Evolutionary conservation across 2,888 invertebrate species (phyloP).

Genomic region (Megaustenia siamemsis): DNA sequence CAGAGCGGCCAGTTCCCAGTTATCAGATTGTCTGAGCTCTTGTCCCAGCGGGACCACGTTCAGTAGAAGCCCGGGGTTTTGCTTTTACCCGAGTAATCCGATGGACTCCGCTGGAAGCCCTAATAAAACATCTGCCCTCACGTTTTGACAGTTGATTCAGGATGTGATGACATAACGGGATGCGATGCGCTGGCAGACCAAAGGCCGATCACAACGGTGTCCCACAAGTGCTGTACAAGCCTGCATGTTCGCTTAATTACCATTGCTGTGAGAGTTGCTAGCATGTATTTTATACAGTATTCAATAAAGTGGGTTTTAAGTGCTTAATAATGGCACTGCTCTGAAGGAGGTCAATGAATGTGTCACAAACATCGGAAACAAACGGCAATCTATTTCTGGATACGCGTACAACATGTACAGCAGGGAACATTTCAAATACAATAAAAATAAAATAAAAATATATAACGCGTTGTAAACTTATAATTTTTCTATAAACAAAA

Average conservation of each 20-base stretch:
- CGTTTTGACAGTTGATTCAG: not conserved
- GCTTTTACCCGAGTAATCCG: constrained; percentile 1
- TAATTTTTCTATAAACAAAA: no score
- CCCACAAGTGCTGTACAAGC: not conserved
- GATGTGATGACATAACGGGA: constrained; percentile 16
- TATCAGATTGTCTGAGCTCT: not conserved
- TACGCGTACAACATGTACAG: no score
- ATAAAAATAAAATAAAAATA: no score
- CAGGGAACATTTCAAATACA: no score
- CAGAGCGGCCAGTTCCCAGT: not conserved
- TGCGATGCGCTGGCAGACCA: not conserved
- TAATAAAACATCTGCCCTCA: constrained; percentile 27
- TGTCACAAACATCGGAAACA: no score
- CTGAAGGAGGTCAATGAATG: no score
- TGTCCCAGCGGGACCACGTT: not conserved
- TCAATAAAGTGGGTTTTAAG: no score
- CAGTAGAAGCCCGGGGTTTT: not conserved
- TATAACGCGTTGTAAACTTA: no score
- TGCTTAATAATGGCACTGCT: no score
- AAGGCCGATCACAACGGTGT: not conserved
- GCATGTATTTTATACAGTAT: not conserved
- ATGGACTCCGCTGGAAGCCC: constrained; percentile 11
- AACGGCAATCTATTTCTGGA: no score
- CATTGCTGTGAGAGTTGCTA: not conserved
- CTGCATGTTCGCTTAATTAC: not conserved